Conservation (phyloP, 2,888 invertebrate genomes). For the Macrophya alboannulata region DNA sequence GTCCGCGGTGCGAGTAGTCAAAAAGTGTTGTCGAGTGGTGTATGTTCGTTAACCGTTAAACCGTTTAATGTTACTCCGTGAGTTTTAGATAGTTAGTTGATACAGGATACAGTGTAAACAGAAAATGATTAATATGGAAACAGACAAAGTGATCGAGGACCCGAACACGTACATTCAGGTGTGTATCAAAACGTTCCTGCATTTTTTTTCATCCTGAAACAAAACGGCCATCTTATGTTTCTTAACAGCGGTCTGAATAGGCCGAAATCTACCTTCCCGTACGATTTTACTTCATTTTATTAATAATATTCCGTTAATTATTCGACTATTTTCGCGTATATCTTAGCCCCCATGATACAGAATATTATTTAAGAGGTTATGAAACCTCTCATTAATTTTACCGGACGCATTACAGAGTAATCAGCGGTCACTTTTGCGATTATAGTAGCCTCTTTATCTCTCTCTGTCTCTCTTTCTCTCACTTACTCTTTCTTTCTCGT, state of each 20-base stretch:
- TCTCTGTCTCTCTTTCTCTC: not conserved
- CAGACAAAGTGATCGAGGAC: constrained; percentile 94
- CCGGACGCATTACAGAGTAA: constrained; percentile 53
- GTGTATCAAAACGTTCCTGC: constrained; percentile 65
- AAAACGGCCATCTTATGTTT: constrained; percentile 72
- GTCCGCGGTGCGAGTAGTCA: constrained; percentile 63
- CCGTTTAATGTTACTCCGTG: constrained; percentile 52
- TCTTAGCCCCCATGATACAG: constrained; percentile 14
- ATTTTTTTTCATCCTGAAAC: constrained; percentile 68
- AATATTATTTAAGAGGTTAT: constrained; percentile 57
- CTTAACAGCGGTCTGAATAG: constrained; percentile 62
- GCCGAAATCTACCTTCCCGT: constrained; percentile 36
- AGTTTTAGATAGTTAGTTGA: constrained; percentile 59
- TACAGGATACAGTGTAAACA: constrained; percentile 43
- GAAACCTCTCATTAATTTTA: constrained; percentile 33
- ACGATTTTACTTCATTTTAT: not conserved
- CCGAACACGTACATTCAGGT: constrained; percentile 87
- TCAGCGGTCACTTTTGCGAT: constrained; percentile 37
- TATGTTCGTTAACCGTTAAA: constrained; percentile 32
- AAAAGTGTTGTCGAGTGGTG: constrained; percentile 61
- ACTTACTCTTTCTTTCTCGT: constrained; percentile 31
- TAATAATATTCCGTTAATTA: not conserved
- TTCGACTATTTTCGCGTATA: not conserved
- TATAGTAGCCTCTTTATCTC: constrained; percentile 42
- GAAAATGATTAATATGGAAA: constrained; percentile 93